Base-by-base conservation (phyloP, 2,888 invertebrate species). In the Drosophila vallismaia region DNA sequence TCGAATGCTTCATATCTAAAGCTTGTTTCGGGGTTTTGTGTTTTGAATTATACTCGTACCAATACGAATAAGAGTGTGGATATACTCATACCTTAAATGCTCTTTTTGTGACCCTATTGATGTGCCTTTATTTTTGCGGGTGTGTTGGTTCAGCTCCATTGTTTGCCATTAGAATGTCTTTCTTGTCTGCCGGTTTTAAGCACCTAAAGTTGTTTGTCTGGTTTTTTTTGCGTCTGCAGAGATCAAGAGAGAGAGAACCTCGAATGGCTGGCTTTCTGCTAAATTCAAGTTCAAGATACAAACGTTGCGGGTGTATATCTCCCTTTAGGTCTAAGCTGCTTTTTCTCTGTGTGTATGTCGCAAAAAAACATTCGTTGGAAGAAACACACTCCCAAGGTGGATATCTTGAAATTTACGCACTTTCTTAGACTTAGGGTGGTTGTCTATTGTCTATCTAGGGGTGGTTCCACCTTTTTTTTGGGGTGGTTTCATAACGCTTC, bases 121-220 rank as follows among this genome's bases (percentile, higher is more conserved):
- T 38, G 26, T 40, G 10, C 40, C 14, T 63, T 53, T 54, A 14
- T 42, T 42, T 42, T 42, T 42, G 42, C 42, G 19, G 19, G 12
- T 71, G 59, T 53, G 45, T 77, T 38, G 28, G 45, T 52, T 28
- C n/a, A 50, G 42, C 36, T 56, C 52, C 78, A 74, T 84, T 84
- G 83, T 82, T 82, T 72, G 81, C 53, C 74, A 80, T 77, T 86
- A 86, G 85, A 83, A 84, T 76, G 76, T 62, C 67, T 81, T 66
- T 62, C 67, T 81, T 66, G 64, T 56, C 56, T 70, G 72, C 58
- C 58, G 45, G 73, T 64, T 62, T 64, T 62, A 57, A 77, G 70
- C 83, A 19, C 71, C 50, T 38, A 51, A 86, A 84, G 88, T 80
- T 80, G 84, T 83, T 86, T 86, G 76, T 86, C 84, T 57, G 71